Conservation (phyloP, 1,140 invertebrate genomes). For the Mesaphorura yosii region DNA sequence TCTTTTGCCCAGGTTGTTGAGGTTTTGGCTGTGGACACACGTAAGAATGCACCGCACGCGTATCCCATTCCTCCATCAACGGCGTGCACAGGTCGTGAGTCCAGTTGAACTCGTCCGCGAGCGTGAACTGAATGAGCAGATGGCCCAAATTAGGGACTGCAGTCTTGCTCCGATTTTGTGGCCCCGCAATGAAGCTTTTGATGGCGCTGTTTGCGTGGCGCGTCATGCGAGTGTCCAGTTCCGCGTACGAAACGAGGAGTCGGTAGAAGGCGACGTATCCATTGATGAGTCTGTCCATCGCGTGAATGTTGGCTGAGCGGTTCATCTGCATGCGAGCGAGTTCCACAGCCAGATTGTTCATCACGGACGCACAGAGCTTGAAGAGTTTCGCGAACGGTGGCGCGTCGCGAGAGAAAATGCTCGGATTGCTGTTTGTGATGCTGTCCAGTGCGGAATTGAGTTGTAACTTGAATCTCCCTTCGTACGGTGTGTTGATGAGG, state of each 20-base stretch:
- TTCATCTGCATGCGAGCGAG: constrained; percentile 2
- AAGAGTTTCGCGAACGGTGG: constrained; percentile 8
- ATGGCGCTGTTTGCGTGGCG: not conserved
- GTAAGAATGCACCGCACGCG: constrained; percentile 11
- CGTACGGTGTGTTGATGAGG: not conserved
- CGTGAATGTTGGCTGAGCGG: not conserved
- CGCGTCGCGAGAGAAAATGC: not conserved
- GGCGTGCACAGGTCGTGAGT: not conserved
- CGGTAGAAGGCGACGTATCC: constrained; percentile 7
- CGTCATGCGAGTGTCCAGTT: not conserved
- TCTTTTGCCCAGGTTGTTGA: too few relatives aligned
- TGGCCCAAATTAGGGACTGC: not conserved
- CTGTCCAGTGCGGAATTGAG: too few relatives aligned
- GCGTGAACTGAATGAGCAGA: not conserved
- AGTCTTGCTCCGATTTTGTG: not conserved
- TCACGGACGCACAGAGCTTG: constrained; percentile 10
- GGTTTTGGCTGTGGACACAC: not conserved
- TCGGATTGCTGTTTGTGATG: not conserved
- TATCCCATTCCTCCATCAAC: constrained; percentile 9
- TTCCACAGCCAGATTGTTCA: constrained; percentile 10
- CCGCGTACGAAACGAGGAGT: not conserved
- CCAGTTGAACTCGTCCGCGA: not conserved
- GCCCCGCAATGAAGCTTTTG: not conserved
- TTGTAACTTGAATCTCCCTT: too few relatives aligned
- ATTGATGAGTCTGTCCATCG: constrained; percentile 16